Evolutionary conservation across 2,888 invertebrate genomes (phyloP), one percentile per base, ranked within the genome.

Genomic region (Imbricaverruca yamaguchii): DNA sequence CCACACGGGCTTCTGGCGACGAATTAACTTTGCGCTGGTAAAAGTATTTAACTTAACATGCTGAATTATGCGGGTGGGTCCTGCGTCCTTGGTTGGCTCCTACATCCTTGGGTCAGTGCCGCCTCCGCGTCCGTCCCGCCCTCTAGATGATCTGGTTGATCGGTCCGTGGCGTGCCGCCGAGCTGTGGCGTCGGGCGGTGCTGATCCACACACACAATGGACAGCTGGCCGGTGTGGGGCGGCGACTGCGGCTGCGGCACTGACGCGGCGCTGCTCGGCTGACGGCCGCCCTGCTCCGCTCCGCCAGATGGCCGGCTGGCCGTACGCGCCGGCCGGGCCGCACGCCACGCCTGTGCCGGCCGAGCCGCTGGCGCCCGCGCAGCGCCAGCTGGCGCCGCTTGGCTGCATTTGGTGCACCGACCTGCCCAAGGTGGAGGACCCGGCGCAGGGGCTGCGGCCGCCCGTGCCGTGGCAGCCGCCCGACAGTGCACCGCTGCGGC

Each of bases 261-360:
- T 74, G 53, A 55, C 74, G 74, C 74, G 39, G 39, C 39, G 39
- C 39, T 39, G 39, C 39, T 39, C 53, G 74, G 21, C 74, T 65
- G 55, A n/a, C 69, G 15, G 39, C 53, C 23, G 74, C 53, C 23
- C 55, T 23, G 74, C 39, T 39, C 39, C 39, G 39, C 39, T 39
- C 74, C 74, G 74, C 74, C 74, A 74, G 74, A 74, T 74, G 74
- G 53, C 11, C 74, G 74, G 55, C 74, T 74, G 74, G 74, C 74
- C 74, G 53, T 74, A 55, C 74, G 74, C 74, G 53, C 74, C 74
- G 74, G 74, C 55, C 18, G 74, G 53, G 74, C 74, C 74, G 74
- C 55, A 55, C 74, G 74, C 74, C 23, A 21, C 21, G 74, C 21
- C 74, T 53, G 74, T 23, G 53, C 11, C 21, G 53, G 53, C 10